Conservation (phyloP, 1,140 invertebrate species). For the Colletes gigas region DNA sequence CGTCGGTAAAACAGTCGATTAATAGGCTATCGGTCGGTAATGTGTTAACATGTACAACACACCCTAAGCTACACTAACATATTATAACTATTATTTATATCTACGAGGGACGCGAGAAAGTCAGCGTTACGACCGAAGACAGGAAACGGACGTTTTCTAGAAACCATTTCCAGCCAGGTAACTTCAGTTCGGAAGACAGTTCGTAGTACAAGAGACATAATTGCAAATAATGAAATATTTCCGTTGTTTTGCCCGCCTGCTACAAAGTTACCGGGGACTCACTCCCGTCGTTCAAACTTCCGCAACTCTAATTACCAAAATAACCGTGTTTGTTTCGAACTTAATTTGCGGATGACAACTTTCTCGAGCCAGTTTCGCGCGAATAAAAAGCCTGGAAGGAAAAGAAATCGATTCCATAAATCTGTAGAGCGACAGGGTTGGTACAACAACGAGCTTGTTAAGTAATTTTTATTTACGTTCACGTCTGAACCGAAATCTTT, state of each 20-base stretch:
- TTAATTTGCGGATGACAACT: slow-evolving; percentile 23
- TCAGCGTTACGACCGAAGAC: not conserved
- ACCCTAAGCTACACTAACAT: not conserved
- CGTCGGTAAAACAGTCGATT: no score
- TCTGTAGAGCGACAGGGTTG: no score
- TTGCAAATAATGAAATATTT: slow-evolving; percentile 52
- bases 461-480: no score
- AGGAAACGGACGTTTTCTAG: not conserved
- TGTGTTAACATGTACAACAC: no score
- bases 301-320: slow-evolving; percentile 36
- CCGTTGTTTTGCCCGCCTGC: not conserved
- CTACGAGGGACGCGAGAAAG: not conserved
- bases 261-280: slow-evolving; percentile 17
- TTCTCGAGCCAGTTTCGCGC: slow-evolving; percentile 16
- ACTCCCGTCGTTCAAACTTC: slow-evolving; percentile 36
- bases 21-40: no score
- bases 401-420: not conserved
- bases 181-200: slow-evolving; percentile 4
- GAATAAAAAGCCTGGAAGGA: slow-evolving; percentile 11
- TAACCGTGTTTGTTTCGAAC: not conserved
- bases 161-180: slow-evolving; percentile 8
- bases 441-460: no score
- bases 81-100: not conserved
- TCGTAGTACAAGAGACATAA: slow-evolving; percentile 30
- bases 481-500: no score